These are phyloP conservation scores for Acrossocheilus fasciatus DNA, from an alignment of 2,797 vertebrate species.

Conservation along the genomic window DNA sequence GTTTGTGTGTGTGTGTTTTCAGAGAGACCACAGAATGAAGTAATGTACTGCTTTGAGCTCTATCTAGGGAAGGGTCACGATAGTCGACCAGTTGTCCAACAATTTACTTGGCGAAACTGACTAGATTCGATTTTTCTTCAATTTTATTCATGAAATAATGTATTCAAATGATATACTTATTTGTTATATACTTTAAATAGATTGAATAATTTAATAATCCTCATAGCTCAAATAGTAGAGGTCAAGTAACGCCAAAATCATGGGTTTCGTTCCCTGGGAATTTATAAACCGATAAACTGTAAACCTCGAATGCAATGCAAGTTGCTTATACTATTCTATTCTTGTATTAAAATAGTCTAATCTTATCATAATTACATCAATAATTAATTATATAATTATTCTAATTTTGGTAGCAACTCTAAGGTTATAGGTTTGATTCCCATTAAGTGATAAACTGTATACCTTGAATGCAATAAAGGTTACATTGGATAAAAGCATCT, in stretches of 20 bases:
- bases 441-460: background rate
- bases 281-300: too few species aligned
- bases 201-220: background rate
- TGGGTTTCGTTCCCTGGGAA: background rate
- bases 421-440: background rate
- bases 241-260: background rate
- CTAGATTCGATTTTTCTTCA: background rate
- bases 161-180: background rate
- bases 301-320: background rate
- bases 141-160: background rate
- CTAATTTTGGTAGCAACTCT: too few species aligned
- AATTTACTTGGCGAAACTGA: background rate
- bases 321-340: background rate
- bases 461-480: background rate
- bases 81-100: background rate
- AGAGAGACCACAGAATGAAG: slow-evolving; percentile 33
- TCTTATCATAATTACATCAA: background rate
- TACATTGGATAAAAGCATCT: background rate
- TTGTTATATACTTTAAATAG: background rate
- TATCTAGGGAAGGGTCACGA: slow-evolving; percentile 6
- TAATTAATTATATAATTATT: background rate
- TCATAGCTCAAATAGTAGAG: too few species aligned
- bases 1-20: slow-evolving; percentile 26
- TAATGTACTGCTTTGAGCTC: slow-evolving; percentile 37
- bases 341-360: background rate